These are phyloP conservation scores for Drosophila insularis DNA, from an alignment of 1,140 invertebrate genomes.

Conservation along the genomic window DNA sequence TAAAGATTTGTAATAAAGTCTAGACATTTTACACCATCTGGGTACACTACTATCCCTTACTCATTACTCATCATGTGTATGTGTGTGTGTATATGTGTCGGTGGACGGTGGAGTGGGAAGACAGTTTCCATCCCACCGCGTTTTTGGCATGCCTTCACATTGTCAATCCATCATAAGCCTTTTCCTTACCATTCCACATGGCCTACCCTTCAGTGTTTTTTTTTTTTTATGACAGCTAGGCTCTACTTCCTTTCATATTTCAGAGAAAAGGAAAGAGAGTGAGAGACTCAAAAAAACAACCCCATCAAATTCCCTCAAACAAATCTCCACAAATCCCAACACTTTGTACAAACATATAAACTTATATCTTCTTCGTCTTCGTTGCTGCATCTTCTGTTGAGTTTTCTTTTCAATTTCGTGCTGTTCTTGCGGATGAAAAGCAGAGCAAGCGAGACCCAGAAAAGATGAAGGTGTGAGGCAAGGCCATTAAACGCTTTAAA, in stretches of 20 bases:
- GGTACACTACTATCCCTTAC: slow-evolving; percentile 24
- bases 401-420: slow-evolving; percentile 67
- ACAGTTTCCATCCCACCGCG: slow-evolving; percentile 34
- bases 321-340: slow-evolving; percentile 72
- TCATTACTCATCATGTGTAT: slow-evolving; percentile 4
- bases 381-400: slow-evolving; percentile 21
- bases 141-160: slow-evolving; percentile 20
- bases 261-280: no score
- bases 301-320: slow-evolving; percentile 36
- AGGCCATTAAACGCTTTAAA: slow-evolving; percentile 77
- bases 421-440: neutral
- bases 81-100: no score
- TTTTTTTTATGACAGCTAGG: slow-evolving; percentile 31
- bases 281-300: slow-evolving; percentile 22
- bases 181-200: slow-evolving; percentile 12
- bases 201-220: neutral
- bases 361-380: slow-evolving; percentile 34
- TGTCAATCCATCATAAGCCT: slow-evolving; percentile 61
- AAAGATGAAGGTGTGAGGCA: slow-evolving; percentile 21
- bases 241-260: slow-evolving; percentile 4
- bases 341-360: slow-evolving; percentile 72
- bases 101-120: neutral
- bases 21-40: slow-evolving; percentile 12
- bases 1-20: slow-evolving; percentile 6
- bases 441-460: slow-evolving; percentile 11